Evolutionary conservation across 2,888 invertebrate species (phyloP), one percentile per base, ranked within the genome.

Genomic region (Rhingia campestris): DNA sequence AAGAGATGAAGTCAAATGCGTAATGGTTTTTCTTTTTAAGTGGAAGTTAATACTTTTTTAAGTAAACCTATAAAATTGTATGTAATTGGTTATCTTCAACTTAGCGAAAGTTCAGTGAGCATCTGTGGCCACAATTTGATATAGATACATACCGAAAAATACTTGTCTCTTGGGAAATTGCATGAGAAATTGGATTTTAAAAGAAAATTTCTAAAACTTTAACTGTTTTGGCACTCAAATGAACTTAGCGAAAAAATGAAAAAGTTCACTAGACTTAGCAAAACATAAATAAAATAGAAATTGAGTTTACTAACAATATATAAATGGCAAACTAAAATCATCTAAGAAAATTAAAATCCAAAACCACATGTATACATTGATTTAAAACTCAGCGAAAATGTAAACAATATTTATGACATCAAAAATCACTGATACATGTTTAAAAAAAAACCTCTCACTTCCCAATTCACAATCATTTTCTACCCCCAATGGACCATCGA

Each of bases 401-500:
- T 22, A 22, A 22, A 22, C 22, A 22, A 1, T 22, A 22, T 22
- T 22, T 22, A 22, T 22, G 22, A 22, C 2, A 22, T 22, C 1
- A 22, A 22, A 22, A 22, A 22, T 22, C 22, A 1, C 22, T 22
- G 2, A 22, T n/a, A 22, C 22, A 22, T 22, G 22, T 22, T 22
- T 1, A 22, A 22, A 22, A 22, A 22, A 7, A 22, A 47, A 4
- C 14, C 5, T 12, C 12, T 6, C 1, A 6, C 3, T 12, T 6
- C 22, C 7, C 3, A 2, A 12, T 6, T 10, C 4, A 7, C 22
- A 10, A 37, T 35, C 43, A 33, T 41, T 4, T 33, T 7, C 37
- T 6, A n/a, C 47, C 39, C 53, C 51, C 58, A 59, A 61, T 2
- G 54, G 35, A 58, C 49, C 58, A 58, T 33, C 49, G 35, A 49